A percentile compares a stretch with the other conserved stretches of the same genome.
phyloP scores from a whole-genome alignment of 2,888 invertebrate species.

The Tetragnatha montana region DNA sequence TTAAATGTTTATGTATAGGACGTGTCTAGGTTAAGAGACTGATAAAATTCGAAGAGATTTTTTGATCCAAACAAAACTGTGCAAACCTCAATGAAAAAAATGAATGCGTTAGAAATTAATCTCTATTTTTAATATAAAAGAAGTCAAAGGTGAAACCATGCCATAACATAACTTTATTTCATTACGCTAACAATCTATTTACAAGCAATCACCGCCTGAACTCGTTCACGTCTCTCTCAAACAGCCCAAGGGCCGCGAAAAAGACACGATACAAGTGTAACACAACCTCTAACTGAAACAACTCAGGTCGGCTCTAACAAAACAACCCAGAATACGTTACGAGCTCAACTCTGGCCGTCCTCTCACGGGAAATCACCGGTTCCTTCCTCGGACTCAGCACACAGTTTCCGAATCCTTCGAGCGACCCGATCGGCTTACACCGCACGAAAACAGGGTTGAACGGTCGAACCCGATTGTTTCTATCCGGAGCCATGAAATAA shows the following conservation, averaged over 20 bases:
- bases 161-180: too few relatives aligned
- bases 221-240: too few relatives aligned
- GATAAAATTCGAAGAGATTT: too few relatives aligned
- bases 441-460: neutral
- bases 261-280: neutral
- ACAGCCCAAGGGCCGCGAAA: neutral
- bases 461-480: neutral
- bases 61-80: too few relatives aligned
- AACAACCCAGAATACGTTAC: neutral
- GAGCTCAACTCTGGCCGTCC: neutral
- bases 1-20: too few relatives aligned
- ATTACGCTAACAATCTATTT: too few relatives aligned
- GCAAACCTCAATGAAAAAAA: too few relatives aligned
- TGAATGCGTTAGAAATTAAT: too few relatives aligned
- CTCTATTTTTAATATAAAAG: too few relatives aligned
- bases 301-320: neutral
- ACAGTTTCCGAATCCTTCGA: neutral
- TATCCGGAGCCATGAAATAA: conserved; percentile 1
- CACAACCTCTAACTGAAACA: neutral
- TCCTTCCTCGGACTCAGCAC: neutral
- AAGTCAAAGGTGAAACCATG: too few relatives aligned
- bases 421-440: neutral
- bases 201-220: too few relatives aligned
- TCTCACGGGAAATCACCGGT: neutral
- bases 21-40: too few relatives aligned